These are phyloP conservation scores for Lethenteron reissneri DNA, from an alignment of 2,113 vertebrate species.

Conservation along the genomic window DNA sequence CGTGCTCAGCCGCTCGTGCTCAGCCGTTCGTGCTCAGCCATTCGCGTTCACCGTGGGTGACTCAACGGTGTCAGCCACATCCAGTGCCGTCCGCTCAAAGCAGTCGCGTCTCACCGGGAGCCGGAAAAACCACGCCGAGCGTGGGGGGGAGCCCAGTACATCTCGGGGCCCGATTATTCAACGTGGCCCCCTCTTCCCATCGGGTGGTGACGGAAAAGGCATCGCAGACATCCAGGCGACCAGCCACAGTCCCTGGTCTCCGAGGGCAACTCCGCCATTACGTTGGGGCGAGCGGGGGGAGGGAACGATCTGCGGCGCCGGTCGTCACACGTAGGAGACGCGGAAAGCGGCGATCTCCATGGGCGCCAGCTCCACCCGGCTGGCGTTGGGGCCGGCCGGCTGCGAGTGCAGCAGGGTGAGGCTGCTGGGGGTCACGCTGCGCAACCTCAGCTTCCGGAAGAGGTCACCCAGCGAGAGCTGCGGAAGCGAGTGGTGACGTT, in stretches of 20 bases:
- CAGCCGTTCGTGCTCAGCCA: no score
- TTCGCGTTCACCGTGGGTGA: no score
- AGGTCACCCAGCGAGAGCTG: slow-evolving; percentile 46
- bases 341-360: slow-evolving; percentile 82
- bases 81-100: no score
- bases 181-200: neutral
- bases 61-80: no score
- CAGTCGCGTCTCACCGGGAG: no score
- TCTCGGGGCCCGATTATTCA: neutral
- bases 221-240: neutral
- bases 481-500: neutral
- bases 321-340: slow-evolving; percentile 46
- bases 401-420: slow-evolving; percentile 57
- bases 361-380: slow-evolving; percentile 38
- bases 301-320: neutral
- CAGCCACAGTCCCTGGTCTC: neutral
- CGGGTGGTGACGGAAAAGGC: rapidly evolving
- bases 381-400: slow-evolving; percentile 36
- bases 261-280: neutral
- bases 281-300: neutral
- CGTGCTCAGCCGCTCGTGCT: no score
- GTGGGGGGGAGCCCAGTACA: no score
- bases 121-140: no score
- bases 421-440: slow-evolving; percentile 55
- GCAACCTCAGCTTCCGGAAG: slow-evolving; percentile 51